Percentiles rank a stretch among this genome's conserved stretches.
phyloP scores from a whole-genome alignment of 1,140 invertebrate species.

The Plectus sambesii region DNA sequence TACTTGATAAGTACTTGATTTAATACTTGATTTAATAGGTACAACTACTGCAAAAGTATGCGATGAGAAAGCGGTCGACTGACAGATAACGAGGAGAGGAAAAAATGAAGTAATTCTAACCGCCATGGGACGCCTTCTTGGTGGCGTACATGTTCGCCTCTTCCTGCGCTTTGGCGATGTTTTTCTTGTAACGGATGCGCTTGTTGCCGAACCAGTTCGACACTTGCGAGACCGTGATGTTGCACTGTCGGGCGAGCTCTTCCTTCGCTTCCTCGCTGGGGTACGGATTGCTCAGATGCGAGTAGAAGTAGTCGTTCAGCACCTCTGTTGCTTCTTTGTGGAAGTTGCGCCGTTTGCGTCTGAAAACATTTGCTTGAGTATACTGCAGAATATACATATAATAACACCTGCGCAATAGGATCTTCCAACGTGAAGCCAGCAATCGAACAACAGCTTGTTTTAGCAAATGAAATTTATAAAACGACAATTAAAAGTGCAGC shows the following conservation, averaged over 20 bases:
- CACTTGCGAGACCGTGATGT: constrained; percentile 51
- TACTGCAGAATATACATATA: too few relatives aligned
- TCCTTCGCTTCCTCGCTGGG: constrained; percentile 52
- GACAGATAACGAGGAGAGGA: constrained; percentile 4
- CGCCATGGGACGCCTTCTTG: constrained; percentile 66
- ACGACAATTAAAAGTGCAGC: too few relatives aligned
- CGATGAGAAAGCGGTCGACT: neutral
- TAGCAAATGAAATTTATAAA: too few relatives aligned
- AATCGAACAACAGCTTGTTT: too few relatives aligned
- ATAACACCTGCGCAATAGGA: too few relatives aligned
- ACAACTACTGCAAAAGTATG: too few relatives aligned
- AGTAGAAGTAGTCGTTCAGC: constrained; percentile 52
- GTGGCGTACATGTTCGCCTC: constrained; percentile 87
- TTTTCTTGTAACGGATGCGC: constrained; percentile 52
- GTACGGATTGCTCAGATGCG: constrained; percentile 51
- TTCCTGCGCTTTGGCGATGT: constrained; percentile 50
- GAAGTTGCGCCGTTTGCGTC: constrained; percentile 51
- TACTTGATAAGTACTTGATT: too few relatives aligned
- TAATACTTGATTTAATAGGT: too few relatives aligned
- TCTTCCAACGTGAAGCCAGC: too few relatives aligned
- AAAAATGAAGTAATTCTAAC: too few relatives aligned
- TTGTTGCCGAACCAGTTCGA: constrained; percentile 54
- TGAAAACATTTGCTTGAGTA: constrained; percentile 34
- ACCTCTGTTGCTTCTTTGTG: constrained; percentile 51
- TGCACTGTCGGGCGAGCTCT: constrained; percentile 50